Conservation (phyloP, 1,140 invertebrate species). For the Bathynomus jamesi region DNA sequence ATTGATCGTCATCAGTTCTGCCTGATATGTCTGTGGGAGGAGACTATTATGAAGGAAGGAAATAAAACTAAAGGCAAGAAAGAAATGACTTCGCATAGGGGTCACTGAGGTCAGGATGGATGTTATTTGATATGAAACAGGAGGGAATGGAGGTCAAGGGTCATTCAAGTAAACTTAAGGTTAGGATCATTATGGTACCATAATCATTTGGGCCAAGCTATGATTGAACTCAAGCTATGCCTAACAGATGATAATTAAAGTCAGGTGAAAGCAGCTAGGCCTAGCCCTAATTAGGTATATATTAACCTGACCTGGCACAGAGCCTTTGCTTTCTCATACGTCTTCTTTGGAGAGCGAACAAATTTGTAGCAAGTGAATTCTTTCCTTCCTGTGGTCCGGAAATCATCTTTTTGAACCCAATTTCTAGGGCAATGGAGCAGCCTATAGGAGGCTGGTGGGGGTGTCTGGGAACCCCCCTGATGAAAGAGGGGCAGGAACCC, state of each 20-base stretch:
- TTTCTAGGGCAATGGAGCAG: not conserved
- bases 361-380: not conserved
- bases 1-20: constrained; percentile 70
- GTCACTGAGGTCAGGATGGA: too few relatives aligned
- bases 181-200: too few relatives aligned
- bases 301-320: not conserved
- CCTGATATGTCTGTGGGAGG: constrained; percentile 55
- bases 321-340: not conserved
- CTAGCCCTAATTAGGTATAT: too few relatives aligned
- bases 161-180: too few relatives aligned
- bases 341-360: not conserved
- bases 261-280: too few relatives aligned
- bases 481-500: not conserved
- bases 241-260: too few relatives aligned
- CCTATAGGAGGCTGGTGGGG: not conserved
- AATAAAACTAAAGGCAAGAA: not conserved
- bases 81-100: too few relatives aligned
- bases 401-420: not conserved
- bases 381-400: not conserved
- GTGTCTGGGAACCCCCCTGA: not conserved
- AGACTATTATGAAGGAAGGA: not conserved
- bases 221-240: too few relatives aligned
- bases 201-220: too few relatives aligned
- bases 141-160: too few relatives aligned
- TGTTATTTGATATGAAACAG: too few relatives aligned